Conservation (phyloP, 2,888 invertebrate genomes). For the Melanchra persicariae region DNA sequence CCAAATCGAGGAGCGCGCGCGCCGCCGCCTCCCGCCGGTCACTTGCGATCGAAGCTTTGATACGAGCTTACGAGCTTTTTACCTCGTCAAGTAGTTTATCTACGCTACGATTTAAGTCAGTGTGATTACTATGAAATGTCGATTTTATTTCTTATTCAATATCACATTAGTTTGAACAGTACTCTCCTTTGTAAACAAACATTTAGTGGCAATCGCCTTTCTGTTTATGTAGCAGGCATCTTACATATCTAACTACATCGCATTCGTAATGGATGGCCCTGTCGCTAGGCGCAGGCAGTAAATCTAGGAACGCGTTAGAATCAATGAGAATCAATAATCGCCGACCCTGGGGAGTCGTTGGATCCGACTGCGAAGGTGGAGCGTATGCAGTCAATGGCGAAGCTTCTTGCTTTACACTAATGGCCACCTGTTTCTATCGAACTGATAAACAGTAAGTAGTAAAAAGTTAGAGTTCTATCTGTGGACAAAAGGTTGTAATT, state of each 20-base stretch:
- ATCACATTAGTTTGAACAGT: neutral
- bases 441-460: neutral
- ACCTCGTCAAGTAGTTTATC: slow-evolving; percentile 66
- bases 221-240: slow-evolving; percentile 28
- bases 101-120: slow-evolving; percentile 55
- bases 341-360: slow-evolving; percentile 84
- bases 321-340: slow-evolving; percentile 88
- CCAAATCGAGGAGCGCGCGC: slow-evolving; percentile 83
- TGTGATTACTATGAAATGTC: slow-evolving; percentile 44
- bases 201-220: slow-evolving; percentile 9
- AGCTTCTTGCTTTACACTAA: slow-evolving; percentile 45
- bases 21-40: slow-evolving; percentile 70
- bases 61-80: slow-evolving; percentile 79
- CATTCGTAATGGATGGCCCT: slow-evolving; percentile 68
- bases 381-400: slow-evolving; percentile 43
- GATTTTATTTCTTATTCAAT: slow-evolving; percentile 35
- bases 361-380: slow-evolving; percentile 72
- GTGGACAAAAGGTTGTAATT: neutral
- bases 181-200: neutral
- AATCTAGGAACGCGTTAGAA: slow-evolving; percentile 87
- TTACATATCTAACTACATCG: slow-evolving; percentile 40
- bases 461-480: slow-evolving; percentile 12
- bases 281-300: slow-evolving; percentile 78
- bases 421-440: slow-evolving; percentile 21
- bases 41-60: slow-evolving; percentile 80